Evolutionary conservation across 2,113 vertebrate species (phyloP), one percentile per base, ranked within the genome.

Genomic region (Nibea coibor): DNA sequence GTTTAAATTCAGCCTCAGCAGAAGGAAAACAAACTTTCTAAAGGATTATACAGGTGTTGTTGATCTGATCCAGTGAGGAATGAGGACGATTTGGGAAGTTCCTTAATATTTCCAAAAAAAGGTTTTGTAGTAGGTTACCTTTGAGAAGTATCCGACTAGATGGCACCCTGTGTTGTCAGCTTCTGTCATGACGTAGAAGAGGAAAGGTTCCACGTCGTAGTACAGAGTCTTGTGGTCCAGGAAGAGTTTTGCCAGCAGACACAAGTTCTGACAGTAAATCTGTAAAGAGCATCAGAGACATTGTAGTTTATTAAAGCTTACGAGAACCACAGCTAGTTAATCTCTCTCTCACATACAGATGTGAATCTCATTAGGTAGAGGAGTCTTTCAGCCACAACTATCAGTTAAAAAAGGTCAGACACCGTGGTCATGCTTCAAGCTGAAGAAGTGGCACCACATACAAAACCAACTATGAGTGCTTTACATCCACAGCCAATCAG

Each of bases 231-330:
- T 98, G 92, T 97, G 96, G 85, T 98, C 96, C 66, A 97, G 93
- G 87, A 97, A 97, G 65, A 97, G 96, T 85, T 98, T 97, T 0
- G 97, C 97, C 87, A 98, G 87, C 22, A 97, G 95, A 87, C 97
- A 97, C 80, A 98, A 85, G 90, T 98, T 98, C 93, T 98, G 97
- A 22, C 97, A 98, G 80, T 97, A 98, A 76, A 96, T 97, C 97
- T 98, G 78, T 9, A 4, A 53, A 54, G 48, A 50, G 20, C 24
- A 15, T 8, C 58, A 51, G 0, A 22, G 8, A 42, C 26, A 54
- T 57, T 3, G 43, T 1, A 6, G 48, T 48, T 16, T 4, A 67
- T 22, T 5, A 19, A 6, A 31, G 26, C 0, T 16, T n/a, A 58
- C n/a, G 20, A 42, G n/a, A 22, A 45, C 31, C 31, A 39, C 22